Conservation (phyloP, 2,113 vertebrate species). For the Elgaria multicarinata region DNA sequence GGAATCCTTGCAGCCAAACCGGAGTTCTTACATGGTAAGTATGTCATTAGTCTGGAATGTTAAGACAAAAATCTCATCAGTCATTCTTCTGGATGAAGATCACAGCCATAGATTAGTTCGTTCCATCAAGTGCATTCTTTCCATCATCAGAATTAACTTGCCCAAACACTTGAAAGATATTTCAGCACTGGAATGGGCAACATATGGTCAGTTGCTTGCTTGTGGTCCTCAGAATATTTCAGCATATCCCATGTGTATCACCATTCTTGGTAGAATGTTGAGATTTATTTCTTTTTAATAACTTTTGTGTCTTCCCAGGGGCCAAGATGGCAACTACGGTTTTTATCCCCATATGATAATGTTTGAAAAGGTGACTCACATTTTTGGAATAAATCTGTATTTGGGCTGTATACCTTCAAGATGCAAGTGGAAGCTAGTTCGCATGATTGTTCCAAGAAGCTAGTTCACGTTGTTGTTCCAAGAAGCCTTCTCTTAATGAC, state of each 20-base stretch:
- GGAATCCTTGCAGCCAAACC: neutral
- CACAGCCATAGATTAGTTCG: neutral
- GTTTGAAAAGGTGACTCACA: neutral
- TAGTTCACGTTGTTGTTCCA: too few species aligned
- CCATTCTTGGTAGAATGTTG: neutral
- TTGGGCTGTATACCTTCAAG: too few species aligned
- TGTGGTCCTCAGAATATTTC: neutral
- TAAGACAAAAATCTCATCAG: conserved; percentile 2
- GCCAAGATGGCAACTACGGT: neutral
- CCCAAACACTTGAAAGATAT: neutral
- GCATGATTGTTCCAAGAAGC: too few species aligned
- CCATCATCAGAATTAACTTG: neutral
- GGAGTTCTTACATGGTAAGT: neutral
- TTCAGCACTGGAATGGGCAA: neutral
- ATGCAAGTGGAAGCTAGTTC: too few species aligned
- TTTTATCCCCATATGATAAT: neutral
- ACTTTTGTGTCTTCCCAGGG: neutral
- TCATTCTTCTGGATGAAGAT: conserved; percentile 11
- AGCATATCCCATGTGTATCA: neutral
- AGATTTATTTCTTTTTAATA: neutral
- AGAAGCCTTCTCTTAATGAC: too few species aligned
- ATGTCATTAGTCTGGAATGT: neutral
- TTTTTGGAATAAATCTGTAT: neutral
- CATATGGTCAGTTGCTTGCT: neutral
- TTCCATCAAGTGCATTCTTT: neutral